phyloP scores from a whole-genome alignment of 2,797 vertebrate genomes.

The Poeciliopsis presidionis region DNA sequence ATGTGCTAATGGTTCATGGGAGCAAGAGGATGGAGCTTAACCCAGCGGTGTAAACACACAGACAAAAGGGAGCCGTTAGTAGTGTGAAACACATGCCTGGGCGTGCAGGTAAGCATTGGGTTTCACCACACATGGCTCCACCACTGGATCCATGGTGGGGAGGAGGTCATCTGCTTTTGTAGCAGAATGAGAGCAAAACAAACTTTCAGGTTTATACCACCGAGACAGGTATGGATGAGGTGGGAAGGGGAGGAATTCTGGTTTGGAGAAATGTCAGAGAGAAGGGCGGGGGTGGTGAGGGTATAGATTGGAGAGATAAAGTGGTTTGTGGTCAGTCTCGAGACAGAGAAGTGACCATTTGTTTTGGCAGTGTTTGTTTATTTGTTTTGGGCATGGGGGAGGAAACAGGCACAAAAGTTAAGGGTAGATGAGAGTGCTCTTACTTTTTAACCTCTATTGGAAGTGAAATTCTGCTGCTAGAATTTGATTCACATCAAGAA shows the following conservation, averaged over 20 bases:
- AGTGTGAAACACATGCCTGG: slow-evolving; percentile 76
- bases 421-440: slow-evolving; percentile 19
- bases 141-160: slow-evolving; percentile 62
- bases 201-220: slow-evolving; percentile 59
- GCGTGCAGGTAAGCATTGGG: slow-evolving; percentile 76
- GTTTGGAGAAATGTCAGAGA: slow-evolving; percentile 56
- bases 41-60: slow-evolving; percentile 80
- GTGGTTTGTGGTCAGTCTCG: slow-evolving; percentile 70
- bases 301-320: slow-evolving; percentile 47
- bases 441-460: background rate
- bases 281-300: slow-evolving; percentile 30
- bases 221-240: slow-evolving; percentile 74
- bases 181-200: slow-evolving; percentile 70
- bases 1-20: slow-evolving; percentile 79
- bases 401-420: slow-evolving; percentile 21
- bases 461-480: slow-evolving; percentile 2
- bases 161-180: slow-evolving; percentile 76
- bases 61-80: slow-evolving; percentile 79
- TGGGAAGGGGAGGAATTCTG: slow-evolving; percentile 60
- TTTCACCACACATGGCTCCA: slow-evolving; percentile 63
- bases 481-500: background rate
- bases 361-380: slow-evolving; percentile 68
- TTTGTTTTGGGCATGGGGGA: slow-evolving; percentile 48
- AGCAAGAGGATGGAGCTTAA: slow-evolving; percentile 67
- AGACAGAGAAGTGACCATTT: slow-evolving; percentile 75